These are phyloP conservation scores for Platalea minor DNA, from an alignment of 2,797 vertebrate genomes.

Conservation along the genomic window DNA sequence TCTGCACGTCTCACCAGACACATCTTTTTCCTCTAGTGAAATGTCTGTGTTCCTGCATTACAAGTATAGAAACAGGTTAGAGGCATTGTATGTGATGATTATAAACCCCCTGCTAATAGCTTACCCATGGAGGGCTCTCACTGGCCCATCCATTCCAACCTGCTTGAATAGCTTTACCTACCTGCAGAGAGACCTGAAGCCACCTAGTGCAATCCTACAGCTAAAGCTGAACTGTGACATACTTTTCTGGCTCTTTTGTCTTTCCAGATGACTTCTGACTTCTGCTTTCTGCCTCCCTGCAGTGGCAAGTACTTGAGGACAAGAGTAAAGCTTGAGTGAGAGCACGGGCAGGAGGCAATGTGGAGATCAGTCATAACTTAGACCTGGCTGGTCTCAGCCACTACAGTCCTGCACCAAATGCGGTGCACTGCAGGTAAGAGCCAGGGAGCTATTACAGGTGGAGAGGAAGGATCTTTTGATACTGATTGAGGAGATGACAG, in stretches of 20 bases:
- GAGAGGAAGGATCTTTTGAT: not conserved
- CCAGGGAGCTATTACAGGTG: not conserved
- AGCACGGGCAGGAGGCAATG: slow-evolving; percentile 74
- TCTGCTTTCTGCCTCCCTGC: slow-evolving; percentile 80
- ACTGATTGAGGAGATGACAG: not conserved
- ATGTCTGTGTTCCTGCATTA: not conserved
- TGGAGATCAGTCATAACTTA: slow-evolving; percentile 77
- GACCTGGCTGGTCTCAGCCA: slow-evolving; percentile 72
- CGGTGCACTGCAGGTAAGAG: slow-evolving; percentile 75
- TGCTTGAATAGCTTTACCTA: slow-evolving; percentile 83
- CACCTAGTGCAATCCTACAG: not conserved
- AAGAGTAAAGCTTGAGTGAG: slow-evolving; percentile 73
- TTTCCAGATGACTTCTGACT: slow-evolving; percentile 78
- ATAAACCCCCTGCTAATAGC: slow-evolving; percentile 64
- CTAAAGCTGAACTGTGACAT: not conserved
- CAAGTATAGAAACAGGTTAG: not conserved
- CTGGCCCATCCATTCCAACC: slow-evolving; percentile 74
- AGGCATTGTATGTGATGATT: not conserved
- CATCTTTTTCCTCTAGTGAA: not conserved
- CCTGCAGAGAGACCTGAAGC: slow-evolving; percentile 79
- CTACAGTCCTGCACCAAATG: slow-evolving; percentile 75
- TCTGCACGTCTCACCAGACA: not conserved
- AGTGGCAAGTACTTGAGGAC: slow-evolving; percentile 81
- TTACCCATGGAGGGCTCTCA: slow-evolving; percentile 79
- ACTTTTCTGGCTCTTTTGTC: not conserved